Percentiles rank a stretch among this genome's conserved stretches.
Conservation (phyloP, 2,797 vertebrate species). For the Calcarius lapponicus region DNA sequence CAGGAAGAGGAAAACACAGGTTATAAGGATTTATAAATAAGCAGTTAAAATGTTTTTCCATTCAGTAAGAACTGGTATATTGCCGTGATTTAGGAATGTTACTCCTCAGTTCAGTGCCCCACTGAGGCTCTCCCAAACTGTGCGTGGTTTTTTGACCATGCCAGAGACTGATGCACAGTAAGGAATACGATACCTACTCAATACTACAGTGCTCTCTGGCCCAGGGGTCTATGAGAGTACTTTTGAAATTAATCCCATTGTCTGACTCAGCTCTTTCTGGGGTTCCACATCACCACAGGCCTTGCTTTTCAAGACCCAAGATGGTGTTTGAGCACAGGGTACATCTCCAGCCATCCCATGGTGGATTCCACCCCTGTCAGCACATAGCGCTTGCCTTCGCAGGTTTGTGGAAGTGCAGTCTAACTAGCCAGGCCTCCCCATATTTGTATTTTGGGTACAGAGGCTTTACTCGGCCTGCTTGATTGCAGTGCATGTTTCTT, state of each 20-base stretch:
- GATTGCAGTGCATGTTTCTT: neutral
- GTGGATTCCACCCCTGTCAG: neutral
- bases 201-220: neutral
- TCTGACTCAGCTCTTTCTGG: neutral
- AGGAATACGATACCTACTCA: neutral
- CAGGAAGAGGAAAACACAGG: neutral
- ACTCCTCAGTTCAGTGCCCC: neutral
- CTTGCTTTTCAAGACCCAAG: neutral
- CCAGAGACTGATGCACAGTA: neutral
- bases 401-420: neutral
- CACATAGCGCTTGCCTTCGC: fast-evolving
- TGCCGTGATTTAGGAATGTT: neutral
- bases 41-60: neutral
- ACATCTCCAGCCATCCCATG: neutral
- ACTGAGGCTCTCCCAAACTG: fast-evolving
- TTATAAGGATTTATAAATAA: neutral
- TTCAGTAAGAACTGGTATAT: neutral
- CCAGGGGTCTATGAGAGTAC: neutral
- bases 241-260: neutral
- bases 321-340: neutral
- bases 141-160: neutral
- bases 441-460: neutral
- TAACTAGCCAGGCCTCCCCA: neutral
- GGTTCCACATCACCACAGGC: neutral
- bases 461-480: neutral